phyloP scores from a whole-genome alignment of 2,797 vertebrate species.

The Tokudaia tokunoshimensis region DNA sequence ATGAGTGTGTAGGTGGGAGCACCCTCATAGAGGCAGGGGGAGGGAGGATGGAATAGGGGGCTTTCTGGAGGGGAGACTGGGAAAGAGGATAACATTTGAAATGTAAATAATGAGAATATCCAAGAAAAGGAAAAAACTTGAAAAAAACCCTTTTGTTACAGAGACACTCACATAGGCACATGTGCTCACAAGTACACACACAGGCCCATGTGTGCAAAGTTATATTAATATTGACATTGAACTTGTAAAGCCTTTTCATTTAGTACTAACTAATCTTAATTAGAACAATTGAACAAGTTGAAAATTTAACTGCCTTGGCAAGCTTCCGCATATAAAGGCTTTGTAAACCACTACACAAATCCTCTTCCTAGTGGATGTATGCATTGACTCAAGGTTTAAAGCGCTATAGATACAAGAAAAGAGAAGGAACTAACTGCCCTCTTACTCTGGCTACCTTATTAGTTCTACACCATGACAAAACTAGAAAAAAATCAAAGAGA shows the following conservation, averaged over 20 bases:
- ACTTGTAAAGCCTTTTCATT: constrained; percentile 76
- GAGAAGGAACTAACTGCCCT: constrained; percentile 81
- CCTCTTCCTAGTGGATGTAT: constrained; percentile 86
- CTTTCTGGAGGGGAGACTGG: too few species aligned
- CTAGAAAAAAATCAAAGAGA: constrained; percentile 75
- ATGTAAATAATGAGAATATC: too few species aligned
- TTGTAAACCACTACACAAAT: constrained; percentile 85
- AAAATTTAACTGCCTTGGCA: constrained; percentile 85
- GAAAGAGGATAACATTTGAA: too few species aligned
- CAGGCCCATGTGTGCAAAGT: fast-evolving
- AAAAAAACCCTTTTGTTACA: not conserved
- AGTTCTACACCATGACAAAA: constrained; percentile 86
- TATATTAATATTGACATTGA: constrained; percentile 71
- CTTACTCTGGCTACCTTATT: constrained; percentile 81
- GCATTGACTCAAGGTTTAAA: constrained; percentile 79
- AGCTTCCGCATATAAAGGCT: constrained; percentile 83
- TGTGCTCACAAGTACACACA: not conserved
- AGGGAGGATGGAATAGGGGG: too few species aligned
- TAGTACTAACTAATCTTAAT: constrained; percentile 77
- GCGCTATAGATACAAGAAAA: constrained; percentile 82
- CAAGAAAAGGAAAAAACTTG: too few species aligned
- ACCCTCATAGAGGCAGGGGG: too few species aligned
- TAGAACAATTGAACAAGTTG: constrained; percentile 72
- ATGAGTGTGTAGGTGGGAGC: too few species aligned
- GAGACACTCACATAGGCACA: too few species aligned